Base-by-base conservation (phyloP, 1,140 invertebrate species). In the Tribolium castaneum region DNA sequence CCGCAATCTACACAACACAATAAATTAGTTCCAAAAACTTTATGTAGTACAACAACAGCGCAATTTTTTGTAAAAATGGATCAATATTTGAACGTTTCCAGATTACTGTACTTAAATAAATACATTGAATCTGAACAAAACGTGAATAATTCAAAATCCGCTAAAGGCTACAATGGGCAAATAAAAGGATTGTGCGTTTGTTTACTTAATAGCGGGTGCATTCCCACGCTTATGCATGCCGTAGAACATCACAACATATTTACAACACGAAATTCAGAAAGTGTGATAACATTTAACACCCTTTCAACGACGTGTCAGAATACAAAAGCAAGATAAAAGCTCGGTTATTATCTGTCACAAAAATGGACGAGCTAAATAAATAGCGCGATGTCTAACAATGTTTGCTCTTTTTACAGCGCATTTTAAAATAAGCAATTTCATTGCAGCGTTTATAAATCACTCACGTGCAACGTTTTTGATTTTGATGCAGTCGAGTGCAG, bases 261-360 rank as follows among this genome's bases (percentile, higher is more conserved):
- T 66, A 45, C 59, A 66, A 35, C 59, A 34, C 6, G 59, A 35
- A 35, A 34, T 35, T 66, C 59, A 66, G 59, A 35, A 66, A 66
- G 30, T 59, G 34, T 66, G 59, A 66, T 66, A 66, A 66, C 59
- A 66, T 66, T 66, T 66, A 66, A 66, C 59, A 66, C 59, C 59
- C 59, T 66, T 66, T 66, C 59, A 66, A 66, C 59, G 34, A 66
- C 59, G 34, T 30, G 59, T 66, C 59, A 66, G 59, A 35, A 35
- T 66, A 66, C 59, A 66, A 66, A 66, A 66, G 59, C 59, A 66
- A 66, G 59, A 66, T 66, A 66, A 66, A 66, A 66, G 59, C 59
- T 35, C 9, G 25, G 59, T 66, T 66, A 66, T 66, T 66, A 66
- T 66, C 59, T 66, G 30, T 66, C 59, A 35, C 59, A 66, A 66